These are phyloP conservation scores for Rhinophrynus dorsalis DNA, from an alignment of 2,797 vertebrate species.

Conservation along the genomic window DNA sequence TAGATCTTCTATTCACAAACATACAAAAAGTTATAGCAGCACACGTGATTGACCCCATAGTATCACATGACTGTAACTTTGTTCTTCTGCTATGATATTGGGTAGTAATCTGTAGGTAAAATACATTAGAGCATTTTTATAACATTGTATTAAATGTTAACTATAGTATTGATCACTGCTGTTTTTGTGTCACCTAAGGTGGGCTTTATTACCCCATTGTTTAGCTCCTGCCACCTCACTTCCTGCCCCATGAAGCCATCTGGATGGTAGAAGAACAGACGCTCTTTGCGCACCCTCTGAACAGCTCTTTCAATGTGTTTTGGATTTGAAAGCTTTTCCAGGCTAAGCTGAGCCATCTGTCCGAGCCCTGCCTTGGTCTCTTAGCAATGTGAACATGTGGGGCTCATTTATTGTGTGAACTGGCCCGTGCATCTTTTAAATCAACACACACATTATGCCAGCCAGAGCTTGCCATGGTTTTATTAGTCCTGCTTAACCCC, in stretches of 20 bases:
- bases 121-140: no score
- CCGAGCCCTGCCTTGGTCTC: slow-evolving; percentile 36
- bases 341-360: slow-evolving; percentile 50
- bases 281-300: slow-evolving; percentile 26
- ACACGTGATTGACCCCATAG: no score
- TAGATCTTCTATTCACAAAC: no score
- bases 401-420: slow-evolving; percentile 47
- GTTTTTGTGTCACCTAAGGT: background rate
- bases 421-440: slow-evolving; percentile 39
- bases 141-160: no score
- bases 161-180: no score
- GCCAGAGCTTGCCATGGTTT: slow-evolving; percentile 34
- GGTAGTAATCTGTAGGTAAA: no score
- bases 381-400: slow-evolving; percentile 41
- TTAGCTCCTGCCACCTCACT: slow-evolving; percentile 41
- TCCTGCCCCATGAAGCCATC: slow-evolving; percentile 38
- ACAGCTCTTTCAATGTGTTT: slow-evolving; percentile 42
- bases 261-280: slow-evolving; percentile 37
- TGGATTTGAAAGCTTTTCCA: slow-evolving; percentile 47
- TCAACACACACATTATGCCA: slow-evolving; percentile 46
- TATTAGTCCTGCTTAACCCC: slow-evolving; percentile 37
- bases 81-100: no score
- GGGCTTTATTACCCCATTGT: slow-evolving; percentile 4
- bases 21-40: no score
- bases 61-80: no score